Percentiles rank a stretch among this genome's conserved stretches.
These are phyloP conservation scores for Drosophila greeni DNA, from an alignment of 2,888 invertebrate species.

Conservation along the genomic window DNA sequence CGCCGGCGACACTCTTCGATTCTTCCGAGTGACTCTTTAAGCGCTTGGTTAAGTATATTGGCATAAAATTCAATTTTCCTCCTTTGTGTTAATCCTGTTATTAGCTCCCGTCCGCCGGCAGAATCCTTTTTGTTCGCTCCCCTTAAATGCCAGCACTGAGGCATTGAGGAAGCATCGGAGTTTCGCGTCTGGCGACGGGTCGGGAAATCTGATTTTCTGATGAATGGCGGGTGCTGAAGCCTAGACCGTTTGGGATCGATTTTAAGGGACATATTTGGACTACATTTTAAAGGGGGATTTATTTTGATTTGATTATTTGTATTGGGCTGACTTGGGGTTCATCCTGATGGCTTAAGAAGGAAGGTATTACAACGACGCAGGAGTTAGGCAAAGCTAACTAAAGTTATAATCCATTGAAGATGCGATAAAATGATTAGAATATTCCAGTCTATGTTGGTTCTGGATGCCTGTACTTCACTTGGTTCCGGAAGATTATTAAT, in stretches of 20 bases:
- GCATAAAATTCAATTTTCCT: conserved; percentile 73
- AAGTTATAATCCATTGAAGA: not conserved
- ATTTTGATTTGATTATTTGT: conserved; percentile 4
- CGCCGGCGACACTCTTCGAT: conserved; percentile 16
- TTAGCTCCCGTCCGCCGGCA: conserved; percentile 55
- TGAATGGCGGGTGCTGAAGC: conserved; percentile 6
- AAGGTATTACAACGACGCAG: not conserved
- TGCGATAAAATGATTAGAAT: not conserved
- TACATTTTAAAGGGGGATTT: conserved; percentile 7
- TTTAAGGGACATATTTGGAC: conserved; percentile 4
- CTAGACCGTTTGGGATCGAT: conserved; percentile 7
- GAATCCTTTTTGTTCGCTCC: conserved; percentile 49
- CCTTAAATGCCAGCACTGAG: conserved; percentile 23
- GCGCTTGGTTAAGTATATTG: conserved; percentile 57
- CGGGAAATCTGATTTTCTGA: conserved; percentile 7
- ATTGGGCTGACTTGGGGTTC: conserved; percentile 3
- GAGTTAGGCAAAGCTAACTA: not conserved
- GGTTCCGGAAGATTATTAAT: not conserved
- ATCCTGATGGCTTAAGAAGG: not conserved
- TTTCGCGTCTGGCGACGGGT: not conserved
- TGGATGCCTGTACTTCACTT: not conserved
- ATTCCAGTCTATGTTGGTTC: not conserved
- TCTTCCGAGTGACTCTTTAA: conserved; percentile 58
- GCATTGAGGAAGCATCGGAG: not conserved
- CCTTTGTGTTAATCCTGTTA: conserved; percentile 73